These are phyloP conservation scores for Tyto alba DNA, from an alignment of 2,113 vertebrate genomes.

Conservation along the genomic window DNA sequence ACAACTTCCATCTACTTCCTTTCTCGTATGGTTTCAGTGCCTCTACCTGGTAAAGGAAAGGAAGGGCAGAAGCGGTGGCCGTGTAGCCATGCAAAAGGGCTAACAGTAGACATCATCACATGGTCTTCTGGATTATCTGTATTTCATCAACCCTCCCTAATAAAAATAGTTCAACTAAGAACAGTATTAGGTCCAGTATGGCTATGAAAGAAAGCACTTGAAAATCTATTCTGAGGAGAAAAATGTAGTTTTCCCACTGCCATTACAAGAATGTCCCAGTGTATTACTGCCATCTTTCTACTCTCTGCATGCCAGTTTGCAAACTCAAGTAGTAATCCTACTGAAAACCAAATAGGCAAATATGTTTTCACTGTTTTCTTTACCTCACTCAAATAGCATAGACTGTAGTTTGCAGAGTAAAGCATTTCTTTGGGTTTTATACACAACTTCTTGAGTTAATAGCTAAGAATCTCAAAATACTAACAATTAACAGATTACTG, in stretches of 20 bases:
- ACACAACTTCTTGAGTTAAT: accelerated
- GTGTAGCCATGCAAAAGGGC: not conserved
- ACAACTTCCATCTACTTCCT: not conserved
- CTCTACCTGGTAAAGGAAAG: not conserved
- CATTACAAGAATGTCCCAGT: not conserved
- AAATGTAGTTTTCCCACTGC: not conserved
- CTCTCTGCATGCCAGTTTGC: not conserved
- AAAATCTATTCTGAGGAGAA: not conserved
- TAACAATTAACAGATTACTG: not conserved
- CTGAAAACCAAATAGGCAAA: not conserved
- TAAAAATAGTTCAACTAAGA: not conserved
- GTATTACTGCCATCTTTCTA: not conserved
- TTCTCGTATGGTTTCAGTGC: not conserved
- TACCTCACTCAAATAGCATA: not conserved
- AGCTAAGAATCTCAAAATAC: not conserved
- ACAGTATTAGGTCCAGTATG: not conserved
- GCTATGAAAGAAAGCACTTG: not conserved
- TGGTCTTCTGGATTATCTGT: not conserved
- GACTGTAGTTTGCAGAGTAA: not conserved
- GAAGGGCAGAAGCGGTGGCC: not conserved
- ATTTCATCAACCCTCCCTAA: not conserved
- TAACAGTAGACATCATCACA: not conserved
- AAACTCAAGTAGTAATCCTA: not conserved
- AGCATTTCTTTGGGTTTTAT: not conserved
- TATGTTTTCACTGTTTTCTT: not conserved